These are phyloP conservation scores for Drosophila incognita DNA, from an alignment of 2,888 invertebrate species.

Conservation along the genomic window DNA sequence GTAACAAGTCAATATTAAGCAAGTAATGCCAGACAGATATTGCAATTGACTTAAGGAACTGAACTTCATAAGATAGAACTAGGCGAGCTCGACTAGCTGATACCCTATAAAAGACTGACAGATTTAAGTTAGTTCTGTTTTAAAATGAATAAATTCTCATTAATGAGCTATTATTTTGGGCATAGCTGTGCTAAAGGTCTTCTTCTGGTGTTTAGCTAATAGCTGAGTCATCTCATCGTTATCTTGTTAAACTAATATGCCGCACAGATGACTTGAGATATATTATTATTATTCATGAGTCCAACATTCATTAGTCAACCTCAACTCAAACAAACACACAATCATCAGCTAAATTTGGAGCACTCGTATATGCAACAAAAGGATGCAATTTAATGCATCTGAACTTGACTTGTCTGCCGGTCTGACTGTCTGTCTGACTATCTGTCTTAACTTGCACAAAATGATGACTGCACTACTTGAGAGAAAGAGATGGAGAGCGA, in stretches of 20 bases:
- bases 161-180: neutral
- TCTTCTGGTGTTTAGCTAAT: neutral
- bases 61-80: neutral
- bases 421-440: neutral
- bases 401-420: constrained; percentile 39
- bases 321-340: neutral
- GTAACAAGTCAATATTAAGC: neutral
- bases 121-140: neutral
- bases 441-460: neutral
- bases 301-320: constrained; percentile 19
- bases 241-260: neutral
- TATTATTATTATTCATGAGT: neutral
- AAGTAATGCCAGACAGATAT: neutral
- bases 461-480: constrained; percentile 8
- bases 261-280: neutral
- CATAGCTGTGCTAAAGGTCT: neutral
- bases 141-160: neutral
- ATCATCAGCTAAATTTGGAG: constrained; percentile 1
- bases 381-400: constrained; percentile 34
- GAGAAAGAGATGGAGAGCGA: neutral
- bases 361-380: constrained; percentile 8
- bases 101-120: neutral
- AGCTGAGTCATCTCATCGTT: neutral
- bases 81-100: neutral
- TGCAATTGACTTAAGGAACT: neutral